Percentiles rank a stretch among this genome's conserved stretches.
phyloP scores from a whole-genome alignment of 2,888 invertebrate genomes.

The Toxonevra muliebris region DNA sequence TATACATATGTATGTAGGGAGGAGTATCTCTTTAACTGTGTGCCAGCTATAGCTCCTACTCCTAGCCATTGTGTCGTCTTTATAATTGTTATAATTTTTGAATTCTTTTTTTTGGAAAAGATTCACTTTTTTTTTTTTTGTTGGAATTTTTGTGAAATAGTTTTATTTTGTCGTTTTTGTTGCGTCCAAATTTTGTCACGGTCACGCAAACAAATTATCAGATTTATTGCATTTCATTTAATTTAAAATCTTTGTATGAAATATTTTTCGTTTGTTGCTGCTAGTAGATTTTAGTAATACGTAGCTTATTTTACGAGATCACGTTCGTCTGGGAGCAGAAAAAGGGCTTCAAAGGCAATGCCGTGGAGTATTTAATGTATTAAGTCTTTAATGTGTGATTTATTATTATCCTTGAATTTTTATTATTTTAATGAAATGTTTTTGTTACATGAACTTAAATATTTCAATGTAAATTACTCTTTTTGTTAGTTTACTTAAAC shows the following conservation, averaged over 20 bases:
- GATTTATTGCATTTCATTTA: slow-evolving; percentile 31
- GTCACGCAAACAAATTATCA: slow-evolving; percentile 42
- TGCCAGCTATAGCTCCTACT: neutral
- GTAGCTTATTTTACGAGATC: too few relatives aligned
- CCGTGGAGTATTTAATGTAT: too few relatives aligned
- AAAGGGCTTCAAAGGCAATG: too few relatives aligned
- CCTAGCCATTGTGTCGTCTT: neutral
- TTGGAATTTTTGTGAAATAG: too few relatives aligned
- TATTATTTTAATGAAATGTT: too few relatives aligned
- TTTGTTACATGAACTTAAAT: too few relatives aligned
- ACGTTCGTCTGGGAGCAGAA: too few relatives aligned
- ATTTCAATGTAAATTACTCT: too few relatives aligned
- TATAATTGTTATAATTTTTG: slow-evolving; percentile 17
- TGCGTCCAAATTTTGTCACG: slow-evolving; percentile 41
- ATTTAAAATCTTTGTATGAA: slow-evolving; percentile 16
- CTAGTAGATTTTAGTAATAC: too few relatives aligned
- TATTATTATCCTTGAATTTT: too few relatives aligned
- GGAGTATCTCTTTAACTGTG: neutral
- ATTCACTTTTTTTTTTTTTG: slow-evolving; percentile 14
- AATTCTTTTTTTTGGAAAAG: slow-evolving; percentile 26
- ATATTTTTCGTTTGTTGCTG: neutral
- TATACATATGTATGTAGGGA: neutral
- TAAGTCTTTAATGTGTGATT: too few relatives aligned
- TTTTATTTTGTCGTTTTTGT: neutral
- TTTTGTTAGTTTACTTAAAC: too few relatives aligned